Evolutionary conservation across 2,888 invertebrate species (phyloP).

Genomic region (Norana najaformis): DNA sequence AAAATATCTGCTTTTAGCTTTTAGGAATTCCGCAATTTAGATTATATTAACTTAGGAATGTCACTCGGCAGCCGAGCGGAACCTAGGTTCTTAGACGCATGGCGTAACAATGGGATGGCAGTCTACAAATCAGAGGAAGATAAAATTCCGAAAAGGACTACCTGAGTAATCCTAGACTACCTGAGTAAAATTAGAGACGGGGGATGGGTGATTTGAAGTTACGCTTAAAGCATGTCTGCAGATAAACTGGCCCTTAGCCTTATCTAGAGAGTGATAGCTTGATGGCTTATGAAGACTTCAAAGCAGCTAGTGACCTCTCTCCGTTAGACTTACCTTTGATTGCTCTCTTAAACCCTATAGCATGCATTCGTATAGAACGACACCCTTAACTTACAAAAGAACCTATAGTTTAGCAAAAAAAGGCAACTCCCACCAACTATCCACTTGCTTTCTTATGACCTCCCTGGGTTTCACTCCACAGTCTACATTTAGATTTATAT

Average conservation of each 20-base stretch:
- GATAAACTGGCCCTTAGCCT: neutral
- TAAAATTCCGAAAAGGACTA: neutral
- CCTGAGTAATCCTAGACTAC: neutral
- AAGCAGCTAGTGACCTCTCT: neutral
- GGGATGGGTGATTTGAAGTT: neutral
- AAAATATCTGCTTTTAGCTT: too few relatives aligned
- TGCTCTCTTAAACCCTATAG: neutral
- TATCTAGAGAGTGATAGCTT: neutral
- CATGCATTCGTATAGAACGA: neutral
- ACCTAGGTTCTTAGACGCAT: neutral
- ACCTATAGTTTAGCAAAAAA: neutral
- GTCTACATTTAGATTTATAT: too few relatives aligned
- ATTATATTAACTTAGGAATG: neutral
- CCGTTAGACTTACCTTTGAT: neutral
- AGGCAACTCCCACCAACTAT: neutral
- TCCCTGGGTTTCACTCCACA: too few relatives aligned
- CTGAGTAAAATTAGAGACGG: neutral
- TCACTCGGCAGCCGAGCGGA: neutral
- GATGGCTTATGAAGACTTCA: neutral
- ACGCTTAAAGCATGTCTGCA: neutral
- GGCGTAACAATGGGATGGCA: neutral
- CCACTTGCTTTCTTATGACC: too few relatives aligned
- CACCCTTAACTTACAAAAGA: too few relatives aligned
- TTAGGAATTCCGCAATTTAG: too few relatives aligned
- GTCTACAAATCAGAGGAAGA: neutral